These are phyloP conservation scores for Elysia chlorotica DNA, from an alignment of 1,140 invertebrate species.

Conservation along the genomic window DNA sequence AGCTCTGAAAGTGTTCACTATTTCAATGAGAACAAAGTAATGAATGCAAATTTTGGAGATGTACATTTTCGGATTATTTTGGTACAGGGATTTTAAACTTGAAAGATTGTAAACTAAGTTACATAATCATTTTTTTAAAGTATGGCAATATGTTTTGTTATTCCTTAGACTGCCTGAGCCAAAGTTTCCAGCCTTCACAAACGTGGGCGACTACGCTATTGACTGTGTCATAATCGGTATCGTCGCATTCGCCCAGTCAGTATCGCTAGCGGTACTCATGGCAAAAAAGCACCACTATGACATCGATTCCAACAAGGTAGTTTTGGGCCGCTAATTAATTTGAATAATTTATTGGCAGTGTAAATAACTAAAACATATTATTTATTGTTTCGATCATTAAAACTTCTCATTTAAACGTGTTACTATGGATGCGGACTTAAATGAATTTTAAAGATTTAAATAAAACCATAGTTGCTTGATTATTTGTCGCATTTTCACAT, in stretches of 20 bases:
- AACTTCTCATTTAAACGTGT: too few relatives aligned
- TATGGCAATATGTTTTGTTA: not conserved
- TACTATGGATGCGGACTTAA: too few relatives aligned
- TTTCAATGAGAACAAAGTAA: too few relatives aligned
- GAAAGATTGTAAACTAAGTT: not conserved
- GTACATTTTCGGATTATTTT: not conserved
- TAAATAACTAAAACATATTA: too few relatives aligned
- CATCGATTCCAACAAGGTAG: conserved; percentile 58
- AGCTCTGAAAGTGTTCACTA: not conserved
- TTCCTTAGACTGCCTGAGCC: conserved; percentile 40
- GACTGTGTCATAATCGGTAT: conserved; percentile 55
- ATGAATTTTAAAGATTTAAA: too few relatives aligned
- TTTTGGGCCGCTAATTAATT: not conserved
- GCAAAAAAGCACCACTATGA: conserved; percentile 63
- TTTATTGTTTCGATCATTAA: too few relatives aligned
- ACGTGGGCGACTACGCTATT: conserved; percentile 31
- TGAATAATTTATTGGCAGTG: too few relatives aligned
- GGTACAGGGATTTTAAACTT: not conserved
- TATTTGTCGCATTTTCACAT: too few relatives aligned
- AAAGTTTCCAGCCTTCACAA: conserved; percentile 34
- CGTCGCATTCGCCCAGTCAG: conserved; percentile 61
- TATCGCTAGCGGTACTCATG: conserved; percentile 63
- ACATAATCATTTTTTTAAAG: not conserved
- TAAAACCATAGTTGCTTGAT: too few relatives aligned
- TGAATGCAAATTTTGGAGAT: too few relatives aligned